These are phyloP conservation scores for Dipodomys spectabilis DNA, from an alignment of 2,113 vertebrate species.

Conservation along the genomic window DNA sequence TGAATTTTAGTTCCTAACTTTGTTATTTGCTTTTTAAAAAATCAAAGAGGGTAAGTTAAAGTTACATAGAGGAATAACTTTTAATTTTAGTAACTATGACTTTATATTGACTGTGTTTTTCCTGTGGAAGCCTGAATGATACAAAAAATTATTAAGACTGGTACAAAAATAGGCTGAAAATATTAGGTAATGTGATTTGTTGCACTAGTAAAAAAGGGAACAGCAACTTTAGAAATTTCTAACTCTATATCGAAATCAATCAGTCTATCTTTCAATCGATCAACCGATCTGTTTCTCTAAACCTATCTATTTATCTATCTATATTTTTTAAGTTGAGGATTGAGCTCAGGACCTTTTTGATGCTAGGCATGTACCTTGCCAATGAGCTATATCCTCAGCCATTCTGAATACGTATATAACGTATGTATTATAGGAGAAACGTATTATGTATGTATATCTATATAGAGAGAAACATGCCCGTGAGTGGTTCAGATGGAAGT, in stretches of 20 bases:
- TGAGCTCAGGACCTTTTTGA: neutral
- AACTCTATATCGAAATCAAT: neutral
- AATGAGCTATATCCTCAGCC: neutral
- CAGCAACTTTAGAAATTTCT: neutral
- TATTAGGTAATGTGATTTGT: neutral
- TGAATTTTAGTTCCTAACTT: neutral
- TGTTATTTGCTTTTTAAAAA: slow-evolving; percentile 15
- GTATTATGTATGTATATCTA: no score
- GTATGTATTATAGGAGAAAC: no score
- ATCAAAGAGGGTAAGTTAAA: neutral
- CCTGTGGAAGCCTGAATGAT: neutral
- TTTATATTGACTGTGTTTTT: neutral
- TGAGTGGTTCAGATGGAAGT: neutral
- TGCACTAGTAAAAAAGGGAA: neutral
- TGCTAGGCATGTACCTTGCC: no score
- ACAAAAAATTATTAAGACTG: neutral
- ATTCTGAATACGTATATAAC: neutral
- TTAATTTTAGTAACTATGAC: neutral
- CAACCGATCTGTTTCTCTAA: no score
- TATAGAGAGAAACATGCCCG: neutral
- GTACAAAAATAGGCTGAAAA: neutral
- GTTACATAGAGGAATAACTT: neutral
- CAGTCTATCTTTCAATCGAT: no score
- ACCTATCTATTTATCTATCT: no score
- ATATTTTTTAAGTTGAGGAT: neutral